phyloP scores from a whole-genome alignment of 2,113 vertebrate genomes.

The Anas platyrhynchos region DNA sequence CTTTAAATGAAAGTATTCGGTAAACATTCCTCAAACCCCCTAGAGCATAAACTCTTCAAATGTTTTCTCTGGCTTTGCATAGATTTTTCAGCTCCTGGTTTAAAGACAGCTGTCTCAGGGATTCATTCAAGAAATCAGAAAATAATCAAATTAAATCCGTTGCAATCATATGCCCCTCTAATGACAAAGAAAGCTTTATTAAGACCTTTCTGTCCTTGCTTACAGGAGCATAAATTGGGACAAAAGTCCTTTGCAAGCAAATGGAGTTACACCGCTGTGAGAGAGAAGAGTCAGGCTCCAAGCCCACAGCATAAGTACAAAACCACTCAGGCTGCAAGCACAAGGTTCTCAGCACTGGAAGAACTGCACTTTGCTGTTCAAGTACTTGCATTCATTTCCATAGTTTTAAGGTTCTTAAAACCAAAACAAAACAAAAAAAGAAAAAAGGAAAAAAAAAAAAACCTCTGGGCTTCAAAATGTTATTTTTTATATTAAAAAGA shows the following conservation, averaged over 20 bases:
- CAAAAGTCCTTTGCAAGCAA: not conserved
- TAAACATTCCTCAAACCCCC: slow-evolving; percentile 44
- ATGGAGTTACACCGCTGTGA: not conserved
- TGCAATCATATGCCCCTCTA: not conserved
- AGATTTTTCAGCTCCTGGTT: slow-evolving; percentile 30
- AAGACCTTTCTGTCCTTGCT: not conserved
- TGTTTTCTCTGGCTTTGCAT: slow-evolving; percentile 29
- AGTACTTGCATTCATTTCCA: not conserved
- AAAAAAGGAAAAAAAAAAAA: not conserved
- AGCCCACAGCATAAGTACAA: not conserved
- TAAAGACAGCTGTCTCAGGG: slow-evolving; percentile 10
- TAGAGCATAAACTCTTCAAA: slow-evolving; percentile 30
- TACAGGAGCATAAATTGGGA: not conserved
- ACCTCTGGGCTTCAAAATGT: not conserved
- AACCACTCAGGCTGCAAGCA: not conserved
- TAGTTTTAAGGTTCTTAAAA: not conserved
- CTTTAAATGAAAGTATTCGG: slow-evolving; percentile 38
- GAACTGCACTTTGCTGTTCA: not conserved
- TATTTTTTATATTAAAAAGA: not conserved
- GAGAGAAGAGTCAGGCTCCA: not conserved
- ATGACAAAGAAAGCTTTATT: not conserved
- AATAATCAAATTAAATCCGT: slow-evolving; percentile 32
- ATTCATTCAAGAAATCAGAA: slow-evolving; percentile 30
- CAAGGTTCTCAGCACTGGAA: not conserved
- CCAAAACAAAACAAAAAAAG: too few relatives aligned